These are phyloP conservation scores for Phenganax stokvisi DNA, from an alignment of 92 coral and sea anemone species.

Conservation along the genomic window DNA sequence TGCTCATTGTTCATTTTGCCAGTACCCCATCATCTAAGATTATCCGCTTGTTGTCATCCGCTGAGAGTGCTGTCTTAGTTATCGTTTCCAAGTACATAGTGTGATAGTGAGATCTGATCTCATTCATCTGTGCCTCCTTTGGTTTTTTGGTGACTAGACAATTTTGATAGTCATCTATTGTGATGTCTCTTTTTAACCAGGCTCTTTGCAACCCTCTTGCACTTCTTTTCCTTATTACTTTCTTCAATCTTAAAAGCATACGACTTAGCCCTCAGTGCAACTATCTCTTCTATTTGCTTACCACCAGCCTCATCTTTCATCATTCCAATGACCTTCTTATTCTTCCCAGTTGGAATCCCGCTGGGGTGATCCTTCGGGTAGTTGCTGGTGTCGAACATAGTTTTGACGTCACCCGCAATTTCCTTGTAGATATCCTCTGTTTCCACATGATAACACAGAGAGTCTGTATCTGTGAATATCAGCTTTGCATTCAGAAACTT, in stretches of 20 bases:
- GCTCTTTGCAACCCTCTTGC: not conserved
- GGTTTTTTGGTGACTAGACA: not conserved
- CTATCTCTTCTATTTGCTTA: not conserved
- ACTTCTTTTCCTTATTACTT: not conserved
- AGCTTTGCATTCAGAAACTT: conserved; percentile 26
- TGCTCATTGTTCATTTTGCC: too few species aligned
- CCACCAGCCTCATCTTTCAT: conserved; percentile 5
- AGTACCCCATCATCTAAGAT: not conserved
- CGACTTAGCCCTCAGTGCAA: not conserved
- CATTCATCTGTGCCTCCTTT: not conserved
- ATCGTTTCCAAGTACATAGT: not conserved
- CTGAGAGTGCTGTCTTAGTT: not conserved
- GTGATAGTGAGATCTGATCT: not conserved
- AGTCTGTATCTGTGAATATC: conserved; percentile 34
- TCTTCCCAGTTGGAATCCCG: not conserved
- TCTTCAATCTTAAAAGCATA: not conserved
- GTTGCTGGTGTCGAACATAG: not conserved
- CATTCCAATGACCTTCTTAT: conserved; percentile 9
- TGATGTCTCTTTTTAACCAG: not conserved
- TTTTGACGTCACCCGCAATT: not conserved
- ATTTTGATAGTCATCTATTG: not conserved
- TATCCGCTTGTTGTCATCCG: not conserved
- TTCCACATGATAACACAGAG: conserved; percentile 14
- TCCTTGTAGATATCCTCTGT: conserved; percentile 25
- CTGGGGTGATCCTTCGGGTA: not conserved